Percentiles rank a stretch among this genome's conserved stretches.
Evolutionary conservation across 2,797 vertebrate genomes (phyloP).

Genomic region (Tinamus major): DNA sequence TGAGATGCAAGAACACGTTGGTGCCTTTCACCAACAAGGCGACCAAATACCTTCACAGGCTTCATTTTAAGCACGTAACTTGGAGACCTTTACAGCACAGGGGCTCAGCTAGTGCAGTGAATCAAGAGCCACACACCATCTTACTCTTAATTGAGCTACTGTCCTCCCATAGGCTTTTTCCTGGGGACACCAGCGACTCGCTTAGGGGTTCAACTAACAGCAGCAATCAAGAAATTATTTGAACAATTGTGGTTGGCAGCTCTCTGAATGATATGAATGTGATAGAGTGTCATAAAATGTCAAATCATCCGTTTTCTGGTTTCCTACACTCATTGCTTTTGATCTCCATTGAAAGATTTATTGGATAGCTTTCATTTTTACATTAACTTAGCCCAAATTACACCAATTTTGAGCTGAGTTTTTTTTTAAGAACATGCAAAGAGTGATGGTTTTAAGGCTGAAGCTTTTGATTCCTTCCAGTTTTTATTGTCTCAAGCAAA

Average conservation of each 20-base stretch:
- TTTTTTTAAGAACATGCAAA: neutral
- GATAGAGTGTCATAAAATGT: conserved; percentile 35
- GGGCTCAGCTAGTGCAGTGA: neutral
- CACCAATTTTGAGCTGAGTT: neutral
- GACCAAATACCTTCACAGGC: neutral
- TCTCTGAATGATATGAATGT: conserved; percentile 48
- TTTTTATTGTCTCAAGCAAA: conserved; percentile 61
- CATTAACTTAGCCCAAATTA: conserved; percentile 58
- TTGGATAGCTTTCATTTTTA: conserved; percentile 31
- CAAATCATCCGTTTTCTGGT: conserved; percentile 57
- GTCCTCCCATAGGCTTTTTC: conserved; percentile 63
- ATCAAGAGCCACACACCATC: conserved; percentile 38
- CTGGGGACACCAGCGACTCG: conserved; percentile 33
- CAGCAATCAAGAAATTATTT: conserved; percentile 21
- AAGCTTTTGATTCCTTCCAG: conserved; percentile 37
- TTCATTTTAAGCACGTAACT: neutral
- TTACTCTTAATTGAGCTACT: conserved; percentile 63
- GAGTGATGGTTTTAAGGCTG: conserved; percentile 16
- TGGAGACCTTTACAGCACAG: conserved; percentile 26
- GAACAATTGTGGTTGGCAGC: conserved; percentile 58
- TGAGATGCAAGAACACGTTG: neutral
- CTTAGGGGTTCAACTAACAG: conserved; percentile 29
- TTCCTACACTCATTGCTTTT: conserved; percentile 67
- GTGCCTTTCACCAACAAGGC: neutral
- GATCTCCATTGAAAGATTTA: conserved; percentile 71